phyloP scores from a whole-genome alignment of 2,113 vertebrate species.

The Gambusia holbrooki region DNA sequence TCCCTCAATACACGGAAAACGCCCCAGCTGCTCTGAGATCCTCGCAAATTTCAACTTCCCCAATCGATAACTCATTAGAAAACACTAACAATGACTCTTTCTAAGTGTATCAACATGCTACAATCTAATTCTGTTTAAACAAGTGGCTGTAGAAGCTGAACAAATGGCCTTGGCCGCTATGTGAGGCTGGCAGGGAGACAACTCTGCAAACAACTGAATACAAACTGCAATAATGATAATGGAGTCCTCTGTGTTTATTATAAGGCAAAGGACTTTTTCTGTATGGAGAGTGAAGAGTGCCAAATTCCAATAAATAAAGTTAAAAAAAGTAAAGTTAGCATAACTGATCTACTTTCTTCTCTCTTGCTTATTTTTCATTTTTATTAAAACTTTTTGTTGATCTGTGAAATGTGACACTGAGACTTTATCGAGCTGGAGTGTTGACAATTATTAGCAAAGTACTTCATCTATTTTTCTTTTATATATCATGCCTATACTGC shows the following conservation, averaged over 20 bases:
- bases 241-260: background rate
- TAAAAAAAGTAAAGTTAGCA: too few relatives aligned
- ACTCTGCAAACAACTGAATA: background rate
- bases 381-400: too few relatives aligned
- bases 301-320: too few relatives aligned
- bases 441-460: too few relatives aligned
- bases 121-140: background rate
- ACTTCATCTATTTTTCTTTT: too few relatives aligned
- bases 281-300: too few relatives aligned
- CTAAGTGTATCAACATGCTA: background rate
- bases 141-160: background rate
- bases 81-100: background rate
- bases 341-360: too few relatives aligned
- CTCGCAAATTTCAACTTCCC: background rate
- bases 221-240: background rate
- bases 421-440: too few relatives aligned
- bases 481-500: too few relatives aligned
- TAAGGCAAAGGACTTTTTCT: background rate
- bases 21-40: background rate
- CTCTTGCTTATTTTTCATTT: too few relatives aligned
- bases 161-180: background rate
- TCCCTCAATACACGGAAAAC: background rate
- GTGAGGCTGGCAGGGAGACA: background rate
- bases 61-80: conserved; percentile 10
- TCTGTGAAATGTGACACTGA: too few relatives aligned